These are phyloP conservation scores for Pycnomerus fuliginosus DNA, from an alignment of 2,888 invertebrate species.

Conservation along the genomic window DNA sequence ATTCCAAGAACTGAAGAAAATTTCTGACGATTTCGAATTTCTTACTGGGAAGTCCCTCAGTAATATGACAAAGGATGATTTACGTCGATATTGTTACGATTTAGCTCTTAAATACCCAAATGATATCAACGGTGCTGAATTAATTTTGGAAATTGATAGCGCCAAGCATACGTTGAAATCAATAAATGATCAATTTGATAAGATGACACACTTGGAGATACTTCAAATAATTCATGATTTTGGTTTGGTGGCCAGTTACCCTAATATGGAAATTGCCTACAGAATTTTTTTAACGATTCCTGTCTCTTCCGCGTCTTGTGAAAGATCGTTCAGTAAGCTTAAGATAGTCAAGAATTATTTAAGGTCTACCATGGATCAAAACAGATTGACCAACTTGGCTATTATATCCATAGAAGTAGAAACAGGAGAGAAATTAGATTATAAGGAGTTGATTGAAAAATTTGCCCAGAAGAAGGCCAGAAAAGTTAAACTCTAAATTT, in stretches of 20 bases:
- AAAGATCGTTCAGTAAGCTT: conserved; percentile 11
- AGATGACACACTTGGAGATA: not conserved
- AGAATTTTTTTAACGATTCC: conserved; percentile 6
- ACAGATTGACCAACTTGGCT: not conserved
- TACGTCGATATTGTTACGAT: not conserved
- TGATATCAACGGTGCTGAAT: not conserved
- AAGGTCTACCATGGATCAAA: conserved; percentile 3
- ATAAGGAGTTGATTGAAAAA: not conserved
- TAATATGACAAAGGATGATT: not conserved
- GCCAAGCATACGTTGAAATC: not conserved
- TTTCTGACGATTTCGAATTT: not conserved
- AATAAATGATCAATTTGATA: not conserved
- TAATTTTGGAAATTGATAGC: not conserved
- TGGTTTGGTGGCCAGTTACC: not conserved
- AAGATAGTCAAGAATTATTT: conserved; percentile 12
- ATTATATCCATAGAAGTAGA: conserved; percentile 4
- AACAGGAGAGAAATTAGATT: not conserved
- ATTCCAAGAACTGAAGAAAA: not conserved
- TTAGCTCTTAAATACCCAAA: not conserved
- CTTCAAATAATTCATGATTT: not conserved
- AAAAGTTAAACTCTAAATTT: not conserved
- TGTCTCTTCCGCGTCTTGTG: conserved; percentile 2
- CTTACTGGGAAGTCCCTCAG: not conserved
- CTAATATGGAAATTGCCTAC: conserved; percentile 6
- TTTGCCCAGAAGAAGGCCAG: not conserved